A percentile compares a stretch with the other conserved stretches of the same genome.
phyloP scores from a whole-genome alignment of 2,888 invertebrate species.

The Caenorhabditis drosophilae region DNA sequence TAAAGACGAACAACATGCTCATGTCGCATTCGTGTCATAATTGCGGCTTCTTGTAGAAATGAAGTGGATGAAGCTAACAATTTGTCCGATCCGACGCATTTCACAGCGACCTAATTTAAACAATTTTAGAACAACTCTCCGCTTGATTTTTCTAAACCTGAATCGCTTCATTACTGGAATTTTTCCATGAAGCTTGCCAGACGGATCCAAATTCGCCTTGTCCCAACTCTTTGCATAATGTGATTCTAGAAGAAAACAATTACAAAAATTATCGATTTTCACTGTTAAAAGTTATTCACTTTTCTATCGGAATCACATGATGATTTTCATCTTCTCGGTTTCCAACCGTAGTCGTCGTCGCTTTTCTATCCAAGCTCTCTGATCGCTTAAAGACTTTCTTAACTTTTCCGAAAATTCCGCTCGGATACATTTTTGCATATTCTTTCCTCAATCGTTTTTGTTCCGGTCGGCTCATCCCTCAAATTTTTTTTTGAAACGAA shows the following conservation, averaged over 20 bases:
- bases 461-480: conserved; percentile 75
- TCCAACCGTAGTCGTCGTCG: neutral
- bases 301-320: conserved; percentile 64
- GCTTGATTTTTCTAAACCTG: conserved; percentile 17
- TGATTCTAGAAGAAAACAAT: conserved; percentile 37
- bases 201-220: conserved; percentile 97
- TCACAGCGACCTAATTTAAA: conserved; percentile 74
- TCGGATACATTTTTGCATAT: conserved; percentile 82
- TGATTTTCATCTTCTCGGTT: conserved; percentile 49
- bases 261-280: neutral
- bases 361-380: conserved; percentile 28
- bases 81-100: conserved; percentile 89
- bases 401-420: conserved; percentile 57
- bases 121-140: neutral
- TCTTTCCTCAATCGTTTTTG: conserved; percentile 90
- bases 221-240: conserved; percentile 89
- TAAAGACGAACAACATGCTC: conserved; percentile 95
- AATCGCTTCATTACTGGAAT: conserved; percentile 74
- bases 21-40: conserved; percentile 97
- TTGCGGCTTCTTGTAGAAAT: conserved; percentile 93
- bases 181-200: conserved; percentile 79
- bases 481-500: conserved; percentile 3
- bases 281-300: conserved; percentile 17
- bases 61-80: conserved; percentile 95
- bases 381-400: conserved; percentile 47